phyloP scores from a whole-genome alignment of 2,797 vertebrate species.

The Graptemys geographica region DNA sequence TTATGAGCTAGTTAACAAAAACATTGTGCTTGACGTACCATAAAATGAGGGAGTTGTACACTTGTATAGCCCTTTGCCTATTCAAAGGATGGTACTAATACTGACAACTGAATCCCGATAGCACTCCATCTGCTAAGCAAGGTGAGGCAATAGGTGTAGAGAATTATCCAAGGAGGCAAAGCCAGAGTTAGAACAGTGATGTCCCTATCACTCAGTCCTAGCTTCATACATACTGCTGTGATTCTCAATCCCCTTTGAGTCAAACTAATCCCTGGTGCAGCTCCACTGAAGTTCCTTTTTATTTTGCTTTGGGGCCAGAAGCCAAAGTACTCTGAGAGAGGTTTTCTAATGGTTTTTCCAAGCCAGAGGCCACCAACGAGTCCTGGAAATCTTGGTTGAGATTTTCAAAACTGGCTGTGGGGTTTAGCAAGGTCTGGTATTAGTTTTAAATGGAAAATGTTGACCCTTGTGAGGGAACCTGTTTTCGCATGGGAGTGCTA shows the following conservation, averaged over 20 bases:
- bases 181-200: not conserved
- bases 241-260: no score
- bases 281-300: not conserved
- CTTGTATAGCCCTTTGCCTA: no score
- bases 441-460: constrained; percentile 75
- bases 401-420: constrained; percentile 71
- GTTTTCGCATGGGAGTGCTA: constrained; percentile 67
- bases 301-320: not conserved
- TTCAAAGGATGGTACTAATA: no score
- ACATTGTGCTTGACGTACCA: accelerated
- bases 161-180: no score
- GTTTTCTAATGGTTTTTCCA: constrained; percentile 46
- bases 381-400: constrained; percentile 73
- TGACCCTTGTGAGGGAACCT: constrained; percentile 74
- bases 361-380: constrained; percentile 44
- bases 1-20: not conserved
- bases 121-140: no score
- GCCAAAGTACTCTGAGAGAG: constrained; percentile 44
- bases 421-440: constrained; percentile 60
- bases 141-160: no score
- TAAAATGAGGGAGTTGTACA: not conserved
- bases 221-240: no score
- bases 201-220: not conserved
- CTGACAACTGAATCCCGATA: no score
- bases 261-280: no score